Base-by-base conservation (phyloP, 1,140 invertebrate genomes). In the Dinoponera quadriceps region DNA sequence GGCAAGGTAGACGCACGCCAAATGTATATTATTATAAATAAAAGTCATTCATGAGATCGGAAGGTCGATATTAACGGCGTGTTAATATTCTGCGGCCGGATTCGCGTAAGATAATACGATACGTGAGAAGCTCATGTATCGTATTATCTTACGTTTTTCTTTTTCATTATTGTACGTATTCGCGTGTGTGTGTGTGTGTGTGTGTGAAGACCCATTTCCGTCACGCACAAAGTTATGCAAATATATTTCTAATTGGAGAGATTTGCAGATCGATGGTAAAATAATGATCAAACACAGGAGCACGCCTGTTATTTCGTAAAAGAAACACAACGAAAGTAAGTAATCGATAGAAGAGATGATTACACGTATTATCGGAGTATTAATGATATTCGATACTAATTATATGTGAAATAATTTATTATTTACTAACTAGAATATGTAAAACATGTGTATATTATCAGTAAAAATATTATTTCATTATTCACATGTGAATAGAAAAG, bases 181-280 rank as follows among this genome's bases (percentile, higher is more conserved):
- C n/a, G n/a, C n/a, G n/a, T n/a, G n/a, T n/a, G n/a, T 44, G 38
- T 44, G 9, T 9, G 11, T 9, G 65, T 49, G 18, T 38, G 33
- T 33, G 63, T 22, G 11, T 25, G 25, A 80, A 71, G 44, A 69
- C 29, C 3, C 2, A 59, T 18, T 69, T 29, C 22, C 14, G 65
- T 9, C 48, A 27, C 25, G 48, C n/a, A 71, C 48, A 71, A 77
- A 80, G 57, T 44, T 80, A 80, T 80, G 33, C 22, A 22, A 57
- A 57, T 71, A 78, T 69, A 78, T 69, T 68, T 71, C 51, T 80
- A 29, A 55, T 78, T 69, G 18, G 54, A 59, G 33, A 27, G 22
- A 27, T 69, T n/a, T 44, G 63, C 16, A 69, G n/a, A 9, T 44
- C 38, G 38, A 44, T 9, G 22, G 66, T n/a, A 20, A 59, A 80